These are phyloP conservation scores for Chlorops oryzae DNA, from an alignment of 1,140 invertebrate genomes.

Conservation along the genomic window DNA sequence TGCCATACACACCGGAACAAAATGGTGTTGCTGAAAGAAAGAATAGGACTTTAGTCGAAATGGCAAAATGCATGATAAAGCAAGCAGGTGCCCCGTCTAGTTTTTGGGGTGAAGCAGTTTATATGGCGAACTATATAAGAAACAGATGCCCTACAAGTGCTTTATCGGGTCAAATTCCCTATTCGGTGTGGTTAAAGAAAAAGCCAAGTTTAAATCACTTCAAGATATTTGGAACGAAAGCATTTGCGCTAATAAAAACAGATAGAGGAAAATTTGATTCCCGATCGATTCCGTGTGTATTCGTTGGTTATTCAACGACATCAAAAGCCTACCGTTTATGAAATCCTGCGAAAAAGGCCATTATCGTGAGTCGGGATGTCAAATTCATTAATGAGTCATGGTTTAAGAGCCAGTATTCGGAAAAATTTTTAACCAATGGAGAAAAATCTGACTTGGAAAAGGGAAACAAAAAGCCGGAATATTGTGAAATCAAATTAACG, in stretches of 20 bases:
- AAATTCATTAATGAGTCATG: constrained; percentile 3
- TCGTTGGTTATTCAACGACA: constrained; percentile 3
- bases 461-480: too few species aligned
- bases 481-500: too few species aligned
- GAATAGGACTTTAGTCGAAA: background rate
- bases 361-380: constrained; percentile 1
- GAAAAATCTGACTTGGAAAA: too few species aligned
- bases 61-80: constrained; percentile 18
- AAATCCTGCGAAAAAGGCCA: background rate
- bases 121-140: constrained; percentile 17
- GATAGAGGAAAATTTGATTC: constrained; percentile 2
- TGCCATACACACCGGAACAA: constrained; percentile 2
- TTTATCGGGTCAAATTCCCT: constrained; percentile 24
- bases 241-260: background rate
- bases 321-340: constrained; percentile 8
- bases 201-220: background rate
- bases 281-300: constrained; percentile 3
- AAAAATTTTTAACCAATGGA: too few species aligned
- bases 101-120: constrained; percentile 24
- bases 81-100: constrained; percentile 15
- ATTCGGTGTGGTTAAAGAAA: constrained; percentile 19
- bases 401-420: constrained; percentile 4
- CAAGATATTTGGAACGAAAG: constrained; percentile 2
- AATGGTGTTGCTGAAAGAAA: constrained; percentile 14
- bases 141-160: constrained; percentile 24